phyloP scores from a whole-genome alignment of 2,888 invertebrate species.

The Conistra vaccinii region DNA sequence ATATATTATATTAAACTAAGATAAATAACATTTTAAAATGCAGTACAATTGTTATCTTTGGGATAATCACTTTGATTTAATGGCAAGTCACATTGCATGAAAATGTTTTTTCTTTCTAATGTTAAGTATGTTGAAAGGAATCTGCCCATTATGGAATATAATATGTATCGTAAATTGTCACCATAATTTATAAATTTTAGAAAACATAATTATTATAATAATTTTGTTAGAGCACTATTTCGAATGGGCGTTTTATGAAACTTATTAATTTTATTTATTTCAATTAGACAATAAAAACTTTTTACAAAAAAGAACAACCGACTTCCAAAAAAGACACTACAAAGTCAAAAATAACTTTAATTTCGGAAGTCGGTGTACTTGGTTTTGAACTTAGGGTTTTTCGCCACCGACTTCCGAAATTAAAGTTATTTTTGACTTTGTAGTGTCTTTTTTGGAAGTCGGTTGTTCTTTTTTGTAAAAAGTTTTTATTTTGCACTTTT shows the following conservation, averaged over 20 bases:
- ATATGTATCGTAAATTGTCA: conserved; percentile 1
- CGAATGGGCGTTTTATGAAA: conserved; percentile 32
- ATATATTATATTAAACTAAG: conserved; percentile 54
- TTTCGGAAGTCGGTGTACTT: no score
- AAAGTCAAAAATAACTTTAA: no score
- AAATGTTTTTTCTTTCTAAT: conserved; percentile 10
- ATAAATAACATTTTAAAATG: conserved; percentile 76
- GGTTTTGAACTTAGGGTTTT: no score
- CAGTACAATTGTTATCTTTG: conserved; percentile 80
- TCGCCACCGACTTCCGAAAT: no score
- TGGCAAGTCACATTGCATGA: conserved; percentile 78
- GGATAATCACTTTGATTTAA: conserved; percentile 81
- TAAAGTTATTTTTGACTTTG: no score
- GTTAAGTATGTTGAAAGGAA: conserved; percentile 11
- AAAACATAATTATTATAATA: background rate
- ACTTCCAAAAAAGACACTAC: no score
- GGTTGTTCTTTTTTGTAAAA: no score
- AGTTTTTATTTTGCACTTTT: no score
- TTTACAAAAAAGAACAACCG: no score
- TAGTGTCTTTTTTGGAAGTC: no score
- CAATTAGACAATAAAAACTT: background rate
- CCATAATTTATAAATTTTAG: background rate
- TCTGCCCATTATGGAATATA: conserved; percentile 35
- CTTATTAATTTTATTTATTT: background rate
- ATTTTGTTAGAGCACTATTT: conserved; percentile 2